phyloP scores from a whole-genome alignment of 1,140 invertebrate genomes.

The Drosophila oshimai region DNA sequence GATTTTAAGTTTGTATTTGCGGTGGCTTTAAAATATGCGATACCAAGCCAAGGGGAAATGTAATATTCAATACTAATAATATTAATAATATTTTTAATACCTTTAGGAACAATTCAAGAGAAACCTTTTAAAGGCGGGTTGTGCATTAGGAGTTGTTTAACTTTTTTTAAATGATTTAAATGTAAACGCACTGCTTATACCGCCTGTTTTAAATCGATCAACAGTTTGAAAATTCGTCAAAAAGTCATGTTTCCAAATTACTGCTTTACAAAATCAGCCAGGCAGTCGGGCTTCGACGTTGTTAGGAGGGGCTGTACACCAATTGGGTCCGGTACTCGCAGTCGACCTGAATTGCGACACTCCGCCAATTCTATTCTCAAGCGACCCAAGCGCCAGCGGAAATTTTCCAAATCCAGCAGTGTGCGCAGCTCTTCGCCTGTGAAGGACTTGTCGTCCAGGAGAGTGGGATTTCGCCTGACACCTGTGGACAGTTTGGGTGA shows the following conservation, averaged over 20 bases:
- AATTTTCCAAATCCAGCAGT: neutral
- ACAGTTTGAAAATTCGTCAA: slow-evolving; percentile 6
- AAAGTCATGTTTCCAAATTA: slow-evolving; percentile 65
- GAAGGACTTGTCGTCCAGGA: neutral
- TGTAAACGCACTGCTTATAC: slow-evolving; percentile 5
- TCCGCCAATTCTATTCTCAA: neutral
- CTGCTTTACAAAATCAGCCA: slow-evolving; percentile 44
- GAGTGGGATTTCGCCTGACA: slow-evolving; percentile 28
- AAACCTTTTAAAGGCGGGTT: too few relatives aligned
- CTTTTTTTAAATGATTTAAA: too few relatives aligned
- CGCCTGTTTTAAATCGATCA: slow-evolving; percentile 8
- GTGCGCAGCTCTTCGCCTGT: neutral
- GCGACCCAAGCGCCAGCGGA: neutral
- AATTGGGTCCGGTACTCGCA: too few relatives aligned
- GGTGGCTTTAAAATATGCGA: too few relatives aligned
- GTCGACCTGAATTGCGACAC: neutral
- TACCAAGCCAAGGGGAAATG: too few relatives aligned
- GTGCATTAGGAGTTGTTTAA: too few relatives aligned
- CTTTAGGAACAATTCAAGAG: too few relatives aligned
- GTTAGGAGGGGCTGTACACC: neutral
- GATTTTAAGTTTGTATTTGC: neutral
- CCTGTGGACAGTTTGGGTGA: neutral
- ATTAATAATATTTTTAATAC: too few relatives aligned
- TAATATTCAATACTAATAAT: too few relatives aligned
- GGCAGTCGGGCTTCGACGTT: slow-evolving; percentile 33